Evolutionary conservation across 2,888 invertebrate species (phyloP).

Genomic region (Drosophila merina): DNA sequence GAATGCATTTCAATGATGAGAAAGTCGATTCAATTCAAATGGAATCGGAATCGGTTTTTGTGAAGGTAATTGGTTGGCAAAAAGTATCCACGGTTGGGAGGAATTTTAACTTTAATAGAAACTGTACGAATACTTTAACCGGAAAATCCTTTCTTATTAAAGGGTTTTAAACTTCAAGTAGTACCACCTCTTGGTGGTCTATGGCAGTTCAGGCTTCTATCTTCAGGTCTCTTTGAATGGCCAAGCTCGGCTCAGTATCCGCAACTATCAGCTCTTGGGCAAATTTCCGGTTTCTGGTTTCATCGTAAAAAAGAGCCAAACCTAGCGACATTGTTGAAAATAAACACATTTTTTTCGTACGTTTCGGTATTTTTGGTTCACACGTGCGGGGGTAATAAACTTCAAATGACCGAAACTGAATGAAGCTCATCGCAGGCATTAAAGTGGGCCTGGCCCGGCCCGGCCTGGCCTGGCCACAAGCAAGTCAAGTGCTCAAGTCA

Average conservation of each 20-base stretch:
- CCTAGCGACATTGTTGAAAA: slow-evolving; percentile 42
- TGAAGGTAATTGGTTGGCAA: neutral
- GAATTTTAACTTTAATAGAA: neutral
- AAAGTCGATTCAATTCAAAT: slow-evolving; percentile 19
- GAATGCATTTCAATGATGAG: slow-evolving; percentile 16
- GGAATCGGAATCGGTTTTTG: slow-evolving; percentile 3
- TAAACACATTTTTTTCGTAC: slow-evolving; percentile 52
- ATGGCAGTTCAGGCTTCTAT: too few relatives aligned
- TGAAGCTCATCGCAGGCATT: slow-evolving; percentile 49
- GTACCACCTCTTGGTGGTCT: too few relatives aligned
- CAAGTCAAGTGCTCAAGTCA: slow-evolving; percentile 70
- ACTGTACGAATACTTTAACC: too few relatives aligned
- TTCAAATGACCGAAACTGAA: slow-evolving; percentile 73
- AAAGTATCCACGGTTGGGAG: neutral
- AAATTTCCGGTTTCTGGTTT: slow-evolving; percentile 73
- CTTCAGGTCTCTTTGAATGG: neutral
- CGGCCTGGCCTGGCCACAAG: slow-evolving; percentile 30
- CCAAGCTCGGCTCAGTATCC: neutral
- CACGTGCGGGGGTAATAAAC: slow-evolving; percentile 79
- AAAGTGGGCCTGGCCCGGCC: slow-evolving; percentile 54
- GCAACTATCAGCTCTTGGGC: slow-evolving; percentile 19
- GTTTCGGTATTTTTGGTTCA: slow-evolving; percentile 80
- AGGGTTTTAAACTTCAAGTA: too few relatives aligned
- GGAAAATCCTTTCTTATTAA: too few relatives aligned
- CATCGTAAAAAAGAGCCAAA: slow-evolving; percentile 54